Percentiles rank a stretch among this genome's conserved stretches.
phyloP scores from a whole-genome alignment of 2,797 vertebrate species.

The Danio albolineatus region DNA sequence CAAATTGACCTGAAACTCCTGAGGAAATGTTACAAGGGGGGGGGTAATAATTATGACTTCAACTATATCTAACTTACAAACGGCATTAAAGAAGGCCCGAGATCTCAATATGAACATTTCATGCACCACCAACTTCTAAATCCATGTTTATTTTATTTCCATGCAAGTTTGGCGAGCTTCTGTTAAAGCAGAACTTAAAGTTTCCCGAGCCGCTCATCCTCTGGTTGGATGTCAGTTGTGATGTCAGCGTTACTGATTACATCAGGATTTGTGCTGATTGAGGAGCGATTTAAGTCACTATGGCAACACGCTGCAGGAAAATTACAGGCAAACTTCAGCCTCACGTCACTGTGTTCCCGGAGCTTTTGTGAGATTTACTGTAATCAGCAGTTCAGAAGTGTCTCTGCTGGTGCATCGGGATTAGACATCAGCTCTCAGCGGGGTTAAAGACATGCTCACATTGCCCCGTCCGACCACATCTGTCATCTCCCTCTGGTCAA shows the following conservation, averaged over 20 bases:
- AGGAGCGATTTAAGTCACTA: conserved; percentile 47
- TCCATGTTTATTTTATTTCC: no score
- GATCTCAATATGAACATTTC: no score
- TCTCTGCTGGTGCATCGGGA: conserved; percentile 25
- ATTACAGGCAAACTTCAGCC: conserved; percentile 48
- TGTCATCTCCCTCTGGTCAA: conserved; percentile 15
- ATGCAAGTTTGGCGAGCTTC: not conserved
- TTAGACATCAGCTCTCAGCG: conserved; percentile 22
- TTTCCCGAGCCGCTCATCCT: not conserved
- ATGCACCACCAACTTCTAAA: no score
- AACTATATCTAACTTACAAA: no score
- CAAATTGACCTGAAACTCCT: no score
- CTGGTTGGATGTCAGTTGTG: conserved; percentile 21
- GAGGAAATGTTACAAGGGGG: no score
- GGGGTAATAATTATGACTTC: no score
- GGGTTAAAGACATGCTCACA: conserved; percentile 22
- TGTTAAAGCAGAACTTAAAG: not conserved
- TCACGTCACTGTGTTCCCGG: conserved; percentile 22
- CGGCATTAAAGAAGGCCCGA: no score
- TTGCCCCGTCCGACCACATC: conserved; percentile 20
- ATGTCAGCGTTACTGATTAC: conserved; percentile 44
- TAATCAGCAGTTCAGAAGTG: conserved; percentile 25
- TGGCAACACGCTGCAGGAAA: conserved; percentile 36
- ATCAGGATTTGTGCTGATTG: conserved; percentile 53
- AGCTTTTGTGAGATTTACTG: conserved; percentile 37